Percentiles rank a stretch among this genome's conserved stretches.
These are phyloP conservation scores for Cherax destructor DNA, from an alignment of 1,140 invertebrate genomes.

Conservation along the genomic window DNA sequence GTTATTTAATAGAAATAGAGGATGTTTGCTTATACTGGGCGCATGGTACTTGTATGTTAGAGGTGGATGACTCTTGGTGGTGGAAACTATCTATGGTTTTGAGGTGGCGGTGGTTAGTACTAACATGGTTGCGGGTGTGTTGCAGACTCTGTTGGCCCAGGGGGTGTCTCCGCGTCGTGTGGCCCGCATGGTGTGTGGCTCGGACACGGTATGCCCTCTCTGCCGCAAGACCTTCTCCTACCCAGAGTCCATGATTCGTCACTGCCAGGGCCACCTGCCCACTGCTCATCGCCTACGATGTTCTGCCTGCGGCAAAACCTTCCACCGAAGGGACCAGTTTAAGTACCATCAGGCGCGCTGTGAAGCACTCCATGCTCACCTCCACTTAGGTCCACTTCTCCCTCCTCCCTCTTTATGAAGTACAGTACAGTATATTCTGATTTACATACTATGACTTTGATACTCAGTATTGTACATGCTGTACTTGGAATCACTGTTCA, in stretches of 20 bases:
- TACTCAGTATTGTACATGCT: neutral
- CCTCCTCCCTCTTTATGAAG: conserved; percentile 25
- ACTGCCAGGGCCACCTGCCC: conserved; percentile 65
- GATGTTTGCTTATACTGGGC: conserved; percentile 5
- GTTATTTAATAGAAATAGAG: conserved; percentile 9
- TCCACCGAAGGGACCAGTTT: conserved; percentile 67
- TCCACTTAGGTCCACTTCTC: neutral
- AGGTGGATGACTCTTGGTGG: conserved; percentile 39
- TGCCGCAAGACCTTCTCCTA: conserved; percentile 67
- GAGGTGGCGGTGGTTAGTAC: conserved; percentile 48
- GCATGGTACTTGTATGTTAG: conserved; percentile 24
- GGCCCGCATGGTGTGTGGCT: conserved; percentile 55
- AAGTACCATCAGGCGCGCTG: conserved; percentile 66
- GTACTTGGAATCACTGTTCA: neutral
- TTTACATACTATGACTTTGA: neutral
- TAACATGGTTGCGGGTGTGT: conserved; percentile 59
- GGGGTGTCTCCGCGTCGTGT: conserved; percentile 64
- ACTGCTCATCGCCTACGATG: conserved; percentile 60
- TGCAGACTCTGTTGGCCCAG: conserved; percentile 60
- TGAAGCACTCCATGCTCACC: conserved; percentile 17
- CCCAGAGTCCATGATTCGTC: conserved; percentile 69
- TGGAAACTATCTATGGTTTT: conserved; percentile 5
- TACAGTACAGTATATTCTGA: neutral
- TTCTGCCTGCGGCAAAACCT: conserved; percentile 56
- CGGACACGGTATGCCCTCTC: conserved; percentile 65